phyloP scores from a whole-genome alignment of 2,797 vertebrate species.

The Siniperca obscura region DNA sequence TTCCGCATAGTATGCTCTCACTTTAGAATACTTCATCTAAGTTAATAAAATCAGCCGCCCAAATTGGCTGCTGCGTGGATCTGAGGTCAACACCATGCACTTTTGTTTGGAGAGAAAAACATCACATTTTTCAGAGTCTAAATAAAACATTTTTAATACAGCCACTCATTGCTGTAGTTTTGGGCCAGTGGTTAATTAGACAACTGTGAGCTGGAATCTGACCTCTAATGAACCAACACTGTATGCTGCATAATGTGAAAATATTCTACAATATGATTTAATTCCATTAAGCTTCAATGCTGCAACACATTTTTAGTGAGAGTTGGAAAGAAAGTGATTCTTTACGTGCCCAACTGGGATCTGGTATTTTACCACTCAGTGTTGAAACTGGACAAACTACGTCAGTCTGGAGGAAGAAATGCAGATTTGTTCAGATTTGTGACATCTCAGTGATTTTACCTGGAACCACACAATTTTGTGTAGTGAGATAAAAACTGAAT shows the following conservation, averaged over 20 bases:
- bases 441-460: background rate
- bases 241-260: constrained; percentile 26
- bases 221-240: constrained; percentile 38
- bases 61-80: constrained; percentile 31
- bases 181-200: constrained; percentile 41
- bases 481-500: background rate
- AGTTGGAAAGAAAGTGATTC: background rate
- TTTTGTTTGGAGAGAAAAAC: constrained; percentile 36
- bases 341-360: background rate
- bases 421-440: background rate
- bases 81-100: constrained; percentile 36
- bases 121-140: constrained; percentile 13
- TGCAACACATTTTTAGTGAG: background rate
- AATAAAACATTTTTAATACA: constrained; percentile 38
- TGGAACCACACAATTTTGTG: background rate
- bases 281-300: constrained; percentile 12
- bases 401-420: background rate
- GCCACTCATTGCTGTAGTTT: constrained; percentile 26
- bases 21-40: constrained; percentile 1
- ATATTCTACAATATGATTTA: constrained; percentile 11
- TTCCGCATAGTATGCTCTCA: background rate
- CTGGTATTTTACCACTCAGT: background rate
- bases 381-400: background rate
- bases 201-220: constrained; percentile 34
- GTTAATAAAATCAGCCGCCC: constrained; percentile 31